phyloP scores from a whole-genome alignment of 2,888 invertebrate species.

The Mylabris sibirica region DNA sequence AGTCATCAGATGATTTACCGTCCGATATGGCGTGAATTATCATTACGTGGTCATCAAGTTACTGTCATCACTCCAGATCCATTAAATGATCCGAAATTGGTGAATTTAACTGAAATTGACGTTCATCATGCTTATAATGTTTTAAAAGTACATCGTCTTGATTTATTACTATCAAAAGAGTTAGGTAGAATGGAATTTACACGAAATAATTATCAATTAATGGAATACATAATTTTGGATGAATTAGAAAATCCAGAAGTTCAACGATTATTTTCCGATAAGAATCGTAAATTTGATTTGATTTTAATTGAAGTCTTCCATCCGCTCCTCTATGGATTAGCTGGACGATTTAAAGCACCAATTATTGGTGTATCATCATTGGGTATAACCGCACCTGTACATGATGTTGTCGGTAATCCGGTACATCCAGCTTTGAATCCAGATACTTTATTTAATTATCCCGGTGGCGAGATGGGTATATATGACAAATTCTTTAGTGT shows the following conservation, averaged over 20 bases:
- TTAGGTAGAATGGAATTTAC: background rate
- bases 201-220: background rate
- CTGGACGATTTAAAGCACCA: conserved; percentile 30
- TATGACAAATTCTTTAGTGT: conserved; percentile 33
- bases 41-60: conserved; percentile 51
- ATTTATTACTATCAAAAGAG: conserved; percentile 16
- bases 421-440: conserved; percentile 29
- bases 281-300: conserved; percentile 29
- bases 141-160: conserved; percentile 11
- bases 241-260: background rate
- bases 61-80: conserved; percentile 52
- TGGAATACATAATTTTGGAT: background rate
- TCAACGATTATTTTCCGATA: background rate
- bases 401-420: conserved; percentile 27
- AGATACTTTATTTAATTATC: conserved; percentile 22
- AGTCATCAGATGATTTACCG: conserved; percentile 27
- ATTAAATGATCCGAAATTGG: conserved; percentile 45
- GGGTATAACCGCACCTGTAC: conserved; percentile 19
- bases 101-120: conserved; percentile 53
- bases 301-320: conserved; percentile 30
- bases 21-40: conserved; percentile 50
- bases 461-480: conserved; percentile 16
- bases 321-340: conserved; percentile 28
- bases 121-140: conserved; percentile 40
- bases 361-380: conserved; percentile 30